Evolutionary conservation across 2,113 vertebrate genomes (phyloP).

Genomic region (Apteryx mantelli): DNA sequence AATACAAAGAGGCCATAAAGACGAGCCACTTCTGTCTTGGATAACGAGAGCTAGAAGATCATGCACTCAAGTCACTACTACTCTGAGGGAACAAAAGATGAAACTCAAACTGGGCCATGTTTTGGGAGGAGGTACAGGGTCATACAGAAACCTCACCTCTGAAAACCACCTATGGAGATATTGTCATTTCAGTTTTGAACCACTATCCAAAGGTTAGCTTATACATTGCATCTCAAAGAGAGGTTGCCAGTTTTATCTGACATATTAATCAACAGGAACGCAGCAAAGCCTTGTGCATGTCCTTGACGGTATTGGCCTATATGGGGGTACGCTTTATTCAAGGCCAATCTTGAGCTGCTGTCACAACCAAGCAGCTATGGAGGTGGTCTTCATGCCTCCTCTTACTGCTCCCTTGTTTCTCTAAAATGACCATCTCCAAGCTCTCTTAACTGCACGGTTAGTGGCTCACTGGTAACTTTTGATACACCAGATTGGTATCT

Average conservation of each 20-base stretch:
- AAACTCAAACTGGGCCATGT: not conserved
- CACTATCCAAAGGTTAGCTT: not conserved
- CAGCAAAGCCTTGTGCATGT: not conserved
- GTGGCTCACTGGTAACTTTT: not conserved
- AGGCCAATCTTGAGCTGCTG: not conserved
- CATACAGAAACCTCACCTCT: not conserved
- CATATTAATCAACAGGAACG: not conserved
- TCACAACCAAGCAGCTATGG: not conserved
- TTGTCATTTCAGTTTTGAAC: not conserved
- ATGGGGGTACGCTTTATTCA: not conserved
- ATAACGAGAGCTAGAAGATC: not conserved
- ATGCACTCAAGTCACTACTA: not conserved
- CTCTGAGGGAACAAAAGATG: not conserved
- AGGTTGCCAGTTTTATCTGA: not conserved
- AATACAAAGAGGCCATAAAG: not conserved
- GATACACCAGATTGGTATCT: not conserved
- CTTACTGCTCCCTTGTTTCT: not conserved
- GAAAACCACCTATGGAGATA: not conserved
- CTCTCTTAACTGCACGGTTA: not conserved
- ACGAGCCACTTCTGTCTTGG: not conserved
- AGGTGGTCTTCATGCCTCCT: not conserved
- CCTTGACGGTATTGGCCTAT: accelerated
- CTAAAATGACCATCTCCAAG: not conserved
- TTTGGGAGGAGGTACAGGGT: not conserved
- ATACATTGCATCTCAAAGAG: not conserved